Evolutionary conservation across 2,113 vertebrate species (phyloP).

Genomic region (Monopterus albus): DNA sequence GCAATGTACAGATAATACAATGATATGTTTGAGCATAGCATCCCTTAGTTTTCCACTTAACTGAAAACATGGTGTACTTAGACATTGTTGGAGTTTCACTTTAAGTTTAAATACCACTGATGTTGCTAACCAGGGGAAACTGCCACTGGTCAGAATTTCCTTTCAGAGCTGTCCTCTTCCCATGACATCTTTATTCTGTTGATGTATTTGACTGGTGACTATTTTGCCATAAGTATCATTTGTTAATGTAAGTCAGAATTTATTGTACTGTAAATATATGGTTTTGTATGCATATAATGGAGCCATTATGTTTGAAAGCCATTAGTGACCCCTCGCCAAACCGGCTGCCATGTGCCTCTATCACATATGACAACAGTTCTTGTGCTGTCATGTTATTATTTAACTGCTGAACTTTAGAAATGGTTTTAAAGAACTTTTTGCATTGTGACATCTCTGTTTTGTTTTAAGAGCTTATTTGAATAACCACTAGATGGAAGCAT

Average conservation of each 20-base stretch:
- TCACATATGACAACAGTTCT: neutral
- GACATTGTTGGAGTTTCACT: neutral
- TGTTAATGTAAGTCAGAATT: constrained; percentile 21
- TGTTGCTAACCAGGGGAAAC: neutral
- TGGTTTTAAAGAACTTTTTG: constrained; percentile 3
- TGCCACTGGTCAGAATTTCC: constrained; percentile 19
- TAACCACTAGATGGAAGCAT: constrained; percentile 83
- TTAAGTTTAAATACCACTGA: neutral
- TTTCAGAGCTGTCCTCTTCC: too few relatives aligned
- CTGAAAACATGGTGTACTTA: neutral
- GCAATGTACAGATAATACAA: constrained; percentile 12
- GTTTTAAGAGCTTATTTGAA: constrained; percentile 36
- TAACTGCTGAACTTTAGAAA: constrained; percentile 17
- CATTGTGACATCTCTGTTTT: neutral
- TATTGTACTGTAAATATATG: constrained; percentile 25
- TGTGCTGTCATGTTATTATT: neutral
- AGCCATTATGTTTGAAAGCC: constrained; percentile 37
- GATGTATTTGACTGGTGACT: constrained; percentile 16
- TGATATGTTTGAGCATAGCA: neutral
- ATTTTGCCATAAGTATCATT: constrained; percentile 28
- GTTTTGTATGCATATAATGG: constrained; percentile 36
- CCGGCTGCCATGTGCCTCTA: neutral
- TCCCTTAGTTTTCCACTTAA: neutral
- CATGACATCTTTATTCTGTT: constrained; percentile 23
- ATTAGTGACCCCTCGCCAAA: too few relatives aligned